Conservation (phyloP, 2,113 vertebrate species). For the Lota lota region DNA sequence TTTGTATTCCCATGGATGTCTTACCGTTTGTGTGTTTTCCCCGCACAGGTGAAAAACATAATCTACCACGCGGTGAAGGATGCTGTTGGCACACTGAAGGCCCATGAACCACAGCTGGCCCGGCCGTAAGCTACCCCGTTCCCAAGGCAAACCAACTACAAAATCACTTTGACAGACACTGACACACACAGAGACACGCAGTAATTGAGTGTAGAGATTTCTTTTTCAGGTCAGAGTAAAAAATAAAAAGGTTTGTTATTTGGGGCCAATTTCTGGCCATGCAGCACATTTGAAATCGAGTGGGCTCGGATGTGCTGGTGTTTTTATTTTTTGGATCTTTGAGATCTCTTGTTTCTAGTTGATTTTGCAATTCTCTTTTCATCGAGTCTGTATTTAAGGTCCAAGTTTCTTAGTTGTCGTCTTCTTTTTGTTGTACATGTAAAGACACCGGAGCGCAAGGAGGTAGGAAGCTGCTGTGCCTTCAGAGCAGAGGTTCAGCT, state of each 20-base stretch:
- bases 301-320: conserved; percentile 36
- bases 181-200: conserved; percentile 44
- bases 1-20: too few relatives aligned
- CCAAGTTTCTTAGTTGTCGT: conserved; percentile 56
- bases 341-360: conserved; percentile 44
- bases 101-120: conserved; percentile 90
- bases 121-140: conserved; percentile 80
- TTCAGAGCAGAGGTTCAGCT: conserved; percentile 65
- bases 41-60: conserved; percentile 96
- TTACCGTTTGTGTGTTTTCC: background rate
- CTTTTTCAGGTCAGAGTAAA: conserved; percentile 14
- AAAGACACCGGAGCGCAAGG: conserved; percentile 45
- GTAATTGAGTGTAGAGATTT: conserved; percentile 40
- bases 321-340: conserved; percentile 48
- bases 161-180: conserved; percentile 18
- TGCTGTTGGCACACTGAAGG: conserved; percentile 94
- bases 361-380: conserved; percentile 45
- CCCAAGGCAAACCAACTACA: too few relatives aligned
- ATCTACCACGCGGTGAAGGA: conserved; percentile 99
- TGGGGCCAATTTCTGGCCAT: conserved; percentile 13
- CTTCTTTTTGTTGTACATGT: conserved; percentile 65
- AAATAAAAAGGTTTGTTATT: conserved; percentile 31
- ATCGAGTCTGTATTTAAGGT: conserved; percentile 76
- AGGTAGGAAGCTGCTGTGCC: conserved; percentile 62
- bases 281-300: background rate